Evolutionary conservation across 1,140 invertebrate genomes (phyloP), one percentile per base, ranked within the genome.

Genomic region (Drosophila novamexicana): DNA sequence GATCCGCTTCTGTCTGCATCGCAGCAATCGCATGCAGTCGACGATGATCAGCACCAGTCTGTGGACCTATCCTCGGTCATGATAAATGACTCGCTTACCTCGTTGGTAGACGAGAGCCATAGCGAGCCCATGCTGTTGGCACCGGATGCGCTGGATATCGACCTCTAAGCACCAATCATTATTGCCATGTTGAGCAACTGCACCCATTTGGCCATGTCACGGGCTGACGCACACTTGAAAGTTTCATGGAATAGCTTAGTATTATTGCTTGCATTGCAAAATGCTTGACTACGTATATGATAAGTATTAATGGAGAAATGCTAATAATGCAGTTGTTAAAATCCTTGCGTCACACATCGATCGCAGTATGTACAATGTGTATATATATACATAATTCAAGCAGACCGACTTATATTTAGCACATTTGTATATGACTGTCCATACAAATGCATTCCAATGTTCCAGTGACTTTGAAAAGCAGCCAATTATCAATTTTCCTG

Each of bases 1-100:
- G 89, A 91, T 77, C 83, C 91, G 3, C 47, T 94, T 77, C 79
- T 94, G 5, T 93, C 93, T 12, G 93, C 93, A 42, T 93, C 93
- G 10, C 91, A 93, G 52, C 90, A 86, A n/a, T 72, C 92, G 9
- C 88, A 88, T 29, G 63, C 90, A 7, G 29, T 59, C 58, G 62
- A 54, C 40, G 72, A 81, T 16, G 76, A 82, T 59, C 81, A 77
- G 8, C 81, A 79, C 0, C 67, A 73, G 59, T 74, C 76, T 6
- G 81, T 75, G 16, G 79, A 86, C 40, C 62, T 91, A 34, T 72
- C 80, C 6, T 63, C 52, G 16, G 68, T 73, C 2, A 84, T 91
- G 52, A 79, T 90, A 72, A 80, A 77, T 49, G 90, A 91, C 49
- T 75, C 84, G 7, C 52, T 91, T 1, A 71, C 81, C 1, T 77